Percentiles rank a stretch among this genome's conserved stretches.
These are phyloP conservation scores for Rattus rattus DNA, from an alignment of 2,113 vertebrate species.

Conservation along the genomic window DNA sequence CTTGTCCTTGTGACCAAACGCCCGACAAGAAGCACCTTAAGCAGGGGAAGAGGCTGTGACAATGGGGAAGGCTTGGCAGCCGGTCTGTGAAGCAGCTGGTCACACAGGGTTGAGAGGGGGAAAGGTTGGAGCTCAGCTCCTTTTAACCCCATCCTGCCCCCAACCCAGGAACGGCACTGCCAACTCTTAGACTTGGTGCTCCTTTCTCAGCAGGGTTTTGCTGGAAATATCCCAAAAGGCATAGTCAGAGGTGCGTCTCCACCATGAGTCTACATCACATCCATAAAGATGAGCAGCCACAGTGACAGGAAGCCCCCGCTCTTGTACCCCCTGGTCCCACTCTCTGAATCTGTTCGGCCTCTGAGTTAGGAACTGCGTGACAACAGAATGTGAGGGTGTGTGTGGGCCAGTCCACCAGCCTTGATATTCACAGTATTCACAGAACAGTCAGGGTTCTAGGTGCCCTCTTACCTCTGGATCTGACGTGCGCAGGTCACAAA, in stretches of 20 bases:
- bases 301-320: background rate
- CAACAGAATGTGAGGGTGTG: background rate
- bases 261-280: background rate
- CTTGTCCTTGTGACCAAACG: background rate
- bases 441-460: background rate
- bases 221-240: background rate
- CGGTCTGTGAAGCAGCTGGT: background rate
- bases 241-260: background rate
- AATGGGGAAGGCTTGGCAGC: background rate
- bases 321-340: background rate
- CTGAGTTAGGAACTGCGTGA: background rate
- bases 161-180: too few species aligned
- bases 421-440: too few species aligned
- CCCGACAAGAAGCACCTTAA: background rate
- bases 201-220: background rate
- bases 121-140: background rate
- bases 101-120: background rate
- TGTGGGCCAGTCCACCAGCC: too few species aligned
- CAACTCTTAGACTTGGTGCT: background rate
- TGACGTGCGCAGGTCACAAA: background rate
- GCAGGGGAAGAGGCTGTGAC: too few species aligned
- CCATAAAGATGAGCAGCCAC: background rate
- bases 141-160: too few species aligned
- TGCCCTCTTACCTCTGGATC: background rate
- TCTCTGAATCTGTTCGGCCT: slow-evolving; percentile 1